Conservation (phyloP, 2,113 vertebrate species). For the Hydrolagus affinis region DNA sequence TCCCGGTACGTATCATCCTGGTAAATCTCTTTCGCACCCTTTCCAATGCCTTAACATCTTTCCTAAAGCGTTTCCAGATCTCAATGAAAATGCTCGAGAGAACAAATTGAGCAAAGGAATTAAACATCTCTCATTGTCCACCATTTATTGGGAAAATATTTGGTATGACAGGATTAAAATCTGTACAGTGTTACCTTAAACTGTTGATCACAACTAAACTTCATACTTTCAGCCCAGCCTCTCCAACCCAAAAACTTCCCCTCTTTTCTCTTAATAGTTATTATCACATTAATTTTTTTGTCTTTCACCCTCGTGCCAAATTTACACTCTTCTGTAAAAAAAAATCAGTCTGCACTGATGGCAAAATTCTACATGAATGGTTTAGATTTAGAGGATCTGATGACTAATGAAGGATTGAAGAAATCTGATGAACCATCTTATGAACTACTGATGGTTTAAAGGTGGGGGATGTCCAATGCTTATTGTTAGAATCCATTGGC, state of each 20-base stretch:
- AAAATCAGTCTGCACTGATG: background rate
- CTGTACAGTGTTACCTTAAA: no score
- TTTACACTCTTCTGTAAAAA: background rate
- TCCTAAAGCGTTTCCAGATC: no score
- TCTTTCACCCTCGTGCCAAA: background rate
- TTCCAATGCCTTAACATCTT: no score
- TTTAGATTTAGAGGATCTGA: background rate
- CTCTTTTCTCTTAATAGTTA: background rate
- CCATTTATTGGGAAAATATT: no score
- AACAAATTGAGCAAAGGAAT: background rate
- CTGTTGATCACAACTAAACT: no score
- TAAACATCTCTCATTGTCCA: no score
- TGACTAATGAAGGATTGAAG: slow-evolving; percentile 12
- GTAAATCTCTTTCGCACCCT: no score
- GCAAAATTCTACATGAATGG: background rate
- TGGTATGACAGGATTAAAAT: no score
- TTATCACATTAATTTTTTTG: background rate
- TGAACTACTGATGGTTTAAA: background rate
- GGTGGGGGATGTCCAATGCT: background rate
- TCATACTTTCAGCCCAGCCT: no score
- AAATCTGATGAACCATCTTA: background rate
- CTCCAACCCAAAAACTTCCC: no score
- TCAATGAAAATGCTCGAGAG: background rate
- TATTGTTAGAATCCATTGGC: background rate
- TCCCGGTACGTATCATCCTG: no score